Base-by-base conservation (phyloP, 2,113 vertebrate genomes). In the Peucedramus taeniatus region DNA sequence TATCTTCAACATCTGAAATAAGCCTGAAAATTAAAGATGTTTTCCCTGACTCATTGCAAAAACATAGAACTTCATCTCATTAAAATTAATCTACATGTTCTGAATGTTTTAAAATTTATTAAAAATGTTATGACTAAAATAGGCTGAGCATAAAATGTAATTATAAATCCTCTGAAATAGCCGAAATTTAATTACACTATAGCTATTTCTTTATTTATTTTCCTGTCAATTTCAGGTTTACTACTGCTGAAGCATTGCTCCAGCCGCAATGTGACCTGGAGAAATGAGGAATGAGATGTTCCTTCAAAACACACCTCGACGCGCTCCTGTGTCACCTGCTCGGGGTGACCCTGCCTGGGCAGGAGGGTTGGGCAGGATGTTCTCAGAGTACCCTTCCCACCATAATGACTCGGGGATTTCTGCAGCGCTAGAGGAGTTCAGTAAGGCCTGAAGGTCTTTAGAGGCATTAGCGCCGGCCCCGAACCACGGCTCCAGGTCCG, bases 231-330 rank as follows among this genome's bases (percentile, higher is more conserved):
- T 28, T 13, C 45, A 13, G 18, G 23, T 30, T 68, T 21, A 4
- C 33, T 21, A 0, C 3, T 6, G 42, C 65, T 5, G 53, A 21
- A 54, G 14, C 13, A 23, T 9, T 8, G 27, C 28, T 5, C 15
- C 39, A 9, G 71, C 59, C 35, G 3, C 87, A 11, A 0, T 0
- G 51, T 10, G 51, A 33, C 17, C 2, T 0, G 31, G 24, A 30
- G 31, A 13, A 6, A 15, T 1, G 26, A 10, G 31, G 7, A 23
- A 11, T 7, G 47, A n/a, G 16, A 3, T 0, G 42, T 2, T 19
- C 31, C 13, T 10, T 21, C 4, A 3, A 5, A 42, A 4, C 31
- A 17, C 68, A 31, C 31, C 22, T 0, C 11, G 35, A 2, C 11
- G 49, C 14, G 42, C 3, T 37, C 11, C 24, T 4, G 65, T 14